Evolutionary conservation across 2,797 vertebrate genomes (phyloP).

Genomic region (Oophaga sylvatica): DNA sequence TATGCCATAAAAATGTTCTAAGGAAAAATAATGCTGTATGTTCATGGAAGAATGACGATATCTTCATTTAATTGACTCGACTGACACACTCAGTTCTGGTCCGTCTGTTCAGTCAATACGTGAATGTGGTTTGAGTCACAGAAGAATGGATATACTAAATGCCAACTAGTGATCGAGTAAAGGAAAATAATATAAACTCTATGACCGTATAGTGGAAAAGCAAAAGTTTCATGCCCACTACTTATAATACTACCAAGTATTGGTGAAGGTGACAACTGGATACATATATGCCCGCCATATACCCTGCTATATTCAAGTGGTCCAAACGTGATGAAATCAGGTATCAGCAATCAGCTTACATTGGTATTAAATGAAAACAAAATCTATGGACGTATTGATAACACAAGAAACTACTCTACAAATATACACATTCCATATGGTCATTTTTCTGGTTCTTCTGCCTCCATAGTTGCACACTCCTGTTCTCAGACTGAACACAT

Average conservation of each 20-base stretch:
- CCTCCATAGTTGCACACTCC: no score
- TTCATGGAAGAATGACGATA: neutral
- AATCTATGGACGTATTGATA: no score
- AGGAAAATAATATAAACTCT: neutral
- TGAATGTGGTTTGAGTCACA: neutral
- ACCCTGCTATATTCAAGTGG: no score
- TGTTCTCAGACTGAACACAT: no score
- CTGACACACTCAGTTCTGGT: neutral
- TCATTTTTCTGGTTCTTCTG: no score
- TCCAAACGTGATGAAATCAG: neutral
- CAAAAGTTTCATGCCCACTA: neutral
- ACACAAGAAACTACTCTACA: no score
- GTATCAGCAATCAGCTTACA: neutral
- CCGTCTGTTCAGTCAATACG: neutral
- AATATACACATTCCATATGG: no score
- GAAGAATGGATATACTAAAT: neutral
- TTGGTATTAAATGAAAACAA: no score
- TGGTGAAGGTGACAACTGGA: neutral
- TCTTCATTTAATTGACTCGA: neutral
- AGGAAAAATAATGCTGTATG: neutral
- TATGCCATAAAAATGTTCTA: neutral
- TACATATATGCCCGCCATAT: neutral
- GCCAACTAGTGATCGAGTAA: neutral
- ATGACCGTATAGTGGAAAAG: neutral
- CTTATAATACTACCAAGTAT: no score